Evolutionary conservation across 2,113 vertebrate species (phyloP).

Genomic region (Capreolus pygargus): DNA sequence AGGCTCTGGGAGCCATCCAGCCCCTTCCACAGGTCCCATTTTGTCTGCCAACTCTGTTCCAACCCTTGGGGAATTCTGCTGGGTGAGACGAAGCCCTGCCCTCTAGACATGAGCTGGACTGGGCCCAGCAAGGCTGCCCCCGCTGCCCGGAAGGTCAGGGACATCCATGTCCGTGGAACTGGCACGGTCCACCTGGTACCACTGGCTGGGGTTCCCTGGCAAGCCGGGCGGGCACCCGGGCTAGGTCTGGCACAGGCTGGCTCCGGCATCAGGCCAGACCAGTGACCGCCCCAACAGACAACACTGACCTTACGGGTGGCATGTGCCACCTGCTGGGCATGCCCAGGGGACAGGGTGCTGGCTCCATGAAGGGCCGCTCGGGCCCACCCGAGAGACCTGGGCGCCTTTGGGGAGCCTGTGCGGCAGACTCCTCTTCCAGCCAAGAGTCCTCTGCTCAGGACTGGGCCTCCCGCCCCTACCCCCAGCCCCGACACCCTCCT

Average conservation of each 20-base stretch:
- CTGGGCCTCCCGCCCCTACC: not conserved
- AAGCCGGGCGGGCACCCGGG: conserved; percentile 39
- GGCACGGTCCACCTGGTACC: conserved; percentile 48
- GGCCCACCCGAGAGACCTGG: not conserved
- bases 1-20: conserved; percentile 45
- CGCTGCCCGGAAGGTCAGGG: conserved; percentile 30
- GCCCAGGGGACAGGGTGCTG: not conserved
- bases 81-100: conserved; percentile 55
- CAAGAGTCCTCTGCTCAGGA: not conserved
- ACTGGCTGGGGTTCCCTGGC: conserved; percentile 60
- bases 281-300: conserved; percentile 15
- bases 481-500: too few species aligned
- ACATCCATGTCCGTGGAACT: conserved; percentile 25
- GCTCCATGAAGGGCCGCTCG: not conserved
- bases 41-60: conserved; percentile 53
- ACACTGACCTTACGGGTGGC: not conserved
- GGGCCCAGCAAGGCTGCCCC: conserved; percentile 48
- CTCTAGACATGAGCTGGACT: conserved; percentile 45
- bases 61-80: conserved; percentile 49
- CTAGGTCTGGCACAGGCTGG: conserved; percentile 49
- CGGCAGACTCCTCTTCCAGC: not conserved
- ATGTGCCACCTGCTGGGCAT: not conserved
- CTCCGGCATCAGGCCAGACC: conserved; percentile 64
- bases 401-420: not conserved
- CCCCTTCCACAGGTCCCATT: conserved; percentile 53